Evolutionary conservation across 2,797 vertebrate species (phyloP), one percentile per base, ranked within the genome.

Genomic region (Neoniphon sammara): DNA sequence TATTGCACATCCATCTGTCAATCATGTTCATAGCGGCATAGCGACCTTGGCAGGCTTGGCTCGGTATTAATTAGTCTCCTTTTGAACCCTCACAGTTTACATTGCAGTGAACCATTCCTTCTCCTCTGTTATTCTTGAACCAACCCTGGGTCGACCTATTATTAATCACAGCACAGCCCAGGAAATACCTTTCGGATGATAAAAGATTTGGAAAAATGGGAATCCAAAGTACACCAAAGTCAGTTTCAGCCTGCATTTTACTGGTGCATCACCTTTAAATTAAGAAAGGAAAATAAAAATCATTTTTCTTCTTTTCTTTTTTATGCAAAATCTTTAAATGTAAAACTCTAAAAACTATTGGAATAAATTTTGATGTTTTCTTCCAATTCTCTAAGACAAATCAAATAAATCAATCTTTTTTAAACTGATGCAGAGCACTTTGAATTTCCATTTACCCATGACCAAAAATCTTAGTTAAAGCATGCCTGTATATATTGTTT

Each of bases 1-100:
- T 83, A 36, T 64, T 67, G 81, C 89, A 83, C 84, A 85, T 69
- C 80, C 76, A 79, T 75, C 90, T 85, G 89, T 90, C 92, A 90
- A 79, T 92, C 91, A 90, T 80, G 83, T 77, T 84, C 88, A 84
- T 18, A 77, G 78, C 83, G 71, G 82, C 85, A 79, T 64, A 81
- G 82, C 72, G 87, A 85, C 84, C 81, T 52, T 46, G 79, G 83
- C 77, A 86, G 87, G 74, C 74, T 67, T 49, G 80, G 77, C 85
- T 86, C 73, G 78, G 65, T 78, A 63, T 85, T 89, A 88, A 89
- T 88, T 64, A 64, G 47, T 50, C 46, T 64, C 61, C 17, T 20
- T 15, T 31, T 87, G 73, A 88, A 89, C 87, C 57, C 70, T 87
- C 77, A 62, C 71, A 75, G 73, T 82, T 85, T 85, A 83, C 70